Evolutionary conservation across 2,113 vertebrate genomes (phyloP).

Genomic region (Phalacrocorax carbo): DNA sequence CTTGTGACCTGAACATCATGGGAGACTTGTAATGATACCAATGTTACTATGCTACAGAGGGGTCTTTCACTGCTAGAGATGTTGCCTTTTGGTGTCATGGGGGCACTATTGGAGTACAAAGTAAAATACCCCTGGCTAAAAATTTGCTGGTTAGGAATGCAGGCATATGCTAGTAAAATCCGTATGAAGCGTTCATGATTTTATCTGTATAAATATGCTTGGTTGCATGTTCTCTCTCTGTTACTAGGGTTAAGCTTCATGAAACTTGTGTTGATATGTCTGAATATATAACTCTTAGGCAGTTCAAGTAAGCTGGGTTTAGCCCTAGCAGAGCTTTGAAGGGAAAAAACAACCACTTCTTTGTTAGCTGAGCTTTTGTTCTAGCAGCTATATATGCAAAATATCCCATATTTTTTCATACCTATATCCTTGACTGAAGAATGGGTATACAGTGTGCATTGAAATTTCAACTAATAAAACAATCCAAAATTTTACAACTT

Average conservation of each 20-base stretch:
- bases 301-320: background rate
- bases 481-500: background rate
- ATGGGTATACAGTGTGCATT: background rate
- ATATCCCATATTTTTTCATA: background rate
- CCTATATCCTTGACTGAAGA: background rate
- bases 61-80: background rate
- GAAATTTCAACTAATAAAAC: background rate
- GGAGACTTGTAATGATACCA: background rate
- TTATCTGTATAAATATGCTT: background rate
- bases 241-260: background rate
- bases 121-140: background rate
- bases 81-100: background rate
- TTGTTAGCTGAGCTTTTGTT: background rate
- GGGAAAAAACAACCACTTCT: background rate
- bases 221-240: background rate
- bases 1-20: background rate
- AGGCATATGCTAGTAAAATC: background rate
- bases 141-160: background rate
- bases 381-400: background rate
- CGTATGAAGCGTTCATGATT: background rate
- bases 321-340: background rate
- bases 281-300: background rate
- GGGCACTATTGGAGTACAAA: background rate
- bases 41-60: background rate
- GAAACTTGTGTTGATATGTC: background rate